phyloP scores from a whole-genome alignment of 2,113 vertebrate species.

The Periophthalmodon schlosseri region DNA sequence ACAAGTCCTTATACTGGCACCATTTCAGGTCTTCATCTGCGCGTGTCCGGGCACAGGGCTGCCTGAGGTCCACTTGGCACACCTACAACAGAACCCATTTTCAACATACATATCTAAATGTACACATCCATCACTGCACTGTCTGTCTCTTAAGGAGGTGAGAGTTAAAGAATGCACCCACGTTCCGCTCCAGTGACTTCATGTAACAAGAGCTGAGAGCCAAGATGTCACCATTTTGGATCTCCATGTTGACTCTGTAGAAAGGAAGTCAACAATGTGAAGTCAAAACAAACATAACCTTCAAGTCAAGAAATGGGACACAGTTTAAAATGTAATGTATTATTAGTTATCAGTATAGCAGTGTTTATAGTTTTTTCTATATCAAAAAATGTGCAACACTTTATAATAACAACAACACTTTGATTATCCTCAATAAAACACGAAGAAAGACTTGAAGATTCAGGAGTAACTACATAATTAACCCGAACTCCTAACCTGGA shows the following conservation, averaged over 20 bases:
- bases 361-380: no score
- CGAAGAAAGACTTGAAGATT: no score
- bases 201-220: constrained; percentile 52
- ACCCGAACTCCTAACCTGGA: no score
- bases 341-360: not conserved
- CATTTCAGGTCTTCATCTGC: constrained; percentile 22
- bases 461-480: no score
- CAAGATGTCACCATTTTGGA: constrained; percentile 22
- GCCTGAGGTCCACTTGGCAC: constrained; percentile 4
- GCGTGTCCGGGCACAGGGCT: constrained; percentile 13
- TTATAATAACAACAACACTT: no score
- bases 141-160: constrained; percentile 25
- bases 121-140: constrained; percentile 27
- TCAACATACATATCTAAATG: constrained; percentile 26
- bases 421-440: no score
- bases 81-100: constrained; percentile 34
- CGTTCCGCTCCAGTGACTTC: constrained; percentile 60
- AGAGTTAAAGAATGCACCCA: constrained; percentile 12
- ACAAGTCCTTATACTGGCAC: constrained; percentile 34
- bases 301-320: not conserved
- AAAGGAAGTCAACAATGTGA: constrained; percentile 38
- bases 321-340: not conserved
- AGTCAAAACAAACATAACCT: constrained; percentile 43
- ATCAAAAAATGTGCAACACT: no score
- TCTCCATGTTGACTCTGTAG: constrained; percentile 2